Evolutionary conservation across 2,113 vertebrate species (phyloP).

Genomic region (Anseranas semipalmata): DNA sequence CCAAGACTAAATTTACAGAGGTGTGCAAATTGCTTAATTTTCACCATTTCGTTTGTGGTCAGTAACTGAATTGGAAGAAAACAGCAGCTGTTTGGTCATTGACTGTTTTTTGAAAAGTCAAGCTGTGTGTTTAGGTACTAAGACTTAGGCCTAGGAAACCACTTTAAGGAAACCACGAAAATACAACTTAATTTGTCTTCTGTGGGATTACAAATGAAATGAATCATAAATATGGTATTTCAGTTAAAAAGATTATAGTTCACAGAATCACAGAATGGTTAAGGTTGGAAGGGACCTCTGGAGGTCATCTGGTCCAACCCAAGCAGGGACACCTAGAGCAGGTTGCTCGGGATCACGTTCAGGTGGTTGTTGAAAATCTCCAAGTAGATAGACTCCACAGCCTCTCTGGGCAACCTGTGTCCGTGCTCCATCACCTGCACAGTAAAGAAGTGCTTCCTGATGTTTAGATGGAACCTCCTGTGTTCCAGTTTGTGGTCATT

Average conservation of each 20-base stretch:
- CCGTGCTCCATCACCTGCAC: no score
- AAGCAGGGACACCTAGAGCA: no score
- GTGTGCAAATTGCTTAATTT: background rate
- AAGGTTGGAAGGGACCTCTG: no score
- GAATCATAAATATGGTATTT: background rate
- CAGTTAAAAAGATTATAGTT: background rate
- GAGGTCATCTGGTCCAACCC: no score
- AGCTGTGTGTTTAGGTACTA: background rate
- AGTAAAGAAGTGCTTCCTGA: no score
- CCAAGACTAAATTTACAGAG: background rate
- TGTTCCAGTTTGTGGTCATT: no score
- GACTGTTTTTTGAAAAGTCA: background rate
- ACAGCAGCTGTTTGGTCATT: background rate
- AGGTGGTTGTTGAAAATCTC: no score
- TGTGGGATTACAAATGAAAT: background rate
- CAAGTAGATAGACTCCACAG: no score
- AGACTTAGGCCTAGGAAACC: background rate
- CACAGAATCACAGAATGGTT: no score
- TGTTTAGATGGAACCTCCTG: no score
- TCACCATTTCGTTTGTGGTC: background rate
- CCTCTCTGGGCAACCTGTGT: no score
- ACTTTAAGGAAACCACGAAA: background rate
- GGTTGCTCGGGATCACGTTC: no score
- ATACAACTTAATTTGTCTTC: background rate
- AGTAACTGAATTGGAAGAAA: background rate